Evolutionary conservation across 2,888 invertebrate genomes (phyloP).

Genomic region (Onchidella celtica): DNA sequence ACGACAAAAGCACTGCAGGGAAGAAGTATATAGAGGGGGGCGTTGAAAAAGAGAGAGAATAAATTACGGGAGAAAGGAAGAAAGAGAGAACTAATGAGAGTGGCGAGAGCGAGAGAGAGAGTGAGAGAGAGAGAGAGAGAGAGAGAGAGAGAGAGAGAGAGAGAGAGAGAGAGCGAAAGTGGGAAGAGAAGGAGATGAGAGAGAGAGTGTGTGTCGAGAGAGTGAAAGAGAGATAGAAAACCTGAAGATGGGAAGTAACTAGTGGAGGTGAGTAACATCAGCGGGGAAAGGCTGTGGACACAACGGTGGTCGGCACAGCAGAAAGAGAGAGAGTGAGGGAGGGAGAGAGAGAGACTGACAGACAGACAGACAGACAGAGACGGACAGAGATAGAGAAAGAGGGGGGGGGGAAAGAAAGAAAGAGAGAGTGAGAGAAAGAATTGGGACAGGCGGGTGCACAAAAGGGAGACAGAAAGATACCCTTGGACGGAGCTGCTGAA

Average conservation of each 20-base stretch:
- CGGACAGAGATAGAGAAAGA: no score
- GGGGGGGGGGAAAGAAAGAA: background rate
- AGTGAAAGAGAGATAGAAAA: background rate
- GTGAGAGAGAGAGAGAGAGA: constrained; percentile 13
- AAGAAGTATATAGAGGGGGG: background rate
- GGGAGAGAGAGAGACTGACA: background rate
- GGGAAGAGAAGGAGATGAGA: background rate
- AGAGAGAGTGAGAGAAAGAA: background rate
- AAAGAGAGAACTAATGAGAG: background rate
- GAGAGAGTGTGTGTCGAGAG: background rate
- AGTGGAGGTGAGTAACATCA: background rate
- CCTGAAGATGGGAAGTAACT: background rate
- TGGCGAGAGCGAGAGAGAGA: background rate
- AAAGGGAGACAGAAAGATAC: no score
- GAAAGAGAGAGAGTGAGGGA: background rate
- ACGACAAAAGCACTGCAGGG: no score
- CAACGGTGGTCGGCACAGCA: background rate
- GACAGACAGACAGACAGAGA: background rate
- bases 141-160: background rate
- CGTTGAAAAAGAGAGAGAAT: background rate
- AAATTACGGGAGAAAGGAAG: background rate
- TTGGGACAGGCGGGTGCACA: no score
- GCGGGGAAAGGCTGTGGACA: background rate
- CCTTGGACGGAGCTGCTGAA: no score
- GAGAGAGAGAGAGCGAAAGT: background rate